Evolutionary conservation across 2,888 invertebrate species (phyloP).

Genomic region (Phaedon cochleariae): DNA sequence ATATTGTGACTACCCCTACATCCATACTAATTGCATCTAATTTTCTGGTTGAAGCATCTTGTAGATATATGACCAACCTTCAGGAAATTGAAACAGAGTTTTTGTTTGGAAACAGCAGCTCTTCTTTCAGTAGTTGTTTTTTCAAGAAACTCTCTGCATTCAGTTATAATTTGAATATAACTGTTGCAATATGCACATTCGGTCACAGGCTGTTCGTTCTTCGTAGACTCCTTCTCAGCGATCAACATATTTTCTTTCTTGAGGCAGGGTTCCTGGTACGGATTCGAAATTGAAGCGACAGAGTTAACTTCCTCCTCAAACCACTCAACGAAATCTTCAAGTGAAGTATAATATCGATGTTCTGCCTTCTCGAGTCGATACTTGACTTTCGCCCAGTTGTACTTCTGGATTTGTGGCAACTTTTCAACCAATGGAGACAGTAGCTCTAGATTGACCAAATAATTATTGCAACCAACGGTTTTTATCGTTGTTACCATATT

Average conservation of each 20-base stretch:
- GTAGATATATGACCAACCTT: background rate
- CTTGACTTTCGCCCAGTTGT: too few relatives aligned
- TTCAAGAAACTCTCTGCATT: background rate
- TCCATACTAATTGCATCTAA: background rate
- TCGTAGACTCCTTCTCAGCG: background rate
- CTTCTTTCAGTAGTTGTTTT: background rate
- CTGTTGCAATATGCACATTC: background rate
- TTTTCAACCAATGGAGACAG: too few relatives aligned
- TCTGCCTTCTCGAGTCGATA: too few relatives aligned
- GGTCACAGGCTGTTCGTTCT: too few relatives aligned
- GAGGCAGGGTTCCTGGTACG: background rate
- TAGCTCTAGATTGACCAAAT: too few relatives aligned
- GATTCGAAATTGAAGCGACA: background rate
- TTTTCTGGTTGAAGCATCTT: too few relatives aligned
- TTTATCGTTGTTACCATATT: too few relatives aligned
- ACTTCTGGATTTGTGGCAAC: too few relatives aligned
- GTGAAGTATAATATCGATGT: too few relatives aligned
- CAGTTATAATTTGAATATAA: background rate
- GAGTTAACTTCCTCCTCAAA: too few relatives aligned
- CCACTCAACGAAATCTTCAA: too few relatives aligned
- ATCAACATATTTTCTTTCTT: background rate
- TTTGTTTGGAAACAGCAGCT: background rate
- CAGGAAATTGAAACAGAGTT: constrained; percentile 1
- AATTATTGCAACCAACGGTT: too few relatives aligned
- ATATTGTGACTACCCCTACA: background rate